Conservation (phyloP, 2,797 vertebrate genomes). For the Enteromius radiatus region DNA sequence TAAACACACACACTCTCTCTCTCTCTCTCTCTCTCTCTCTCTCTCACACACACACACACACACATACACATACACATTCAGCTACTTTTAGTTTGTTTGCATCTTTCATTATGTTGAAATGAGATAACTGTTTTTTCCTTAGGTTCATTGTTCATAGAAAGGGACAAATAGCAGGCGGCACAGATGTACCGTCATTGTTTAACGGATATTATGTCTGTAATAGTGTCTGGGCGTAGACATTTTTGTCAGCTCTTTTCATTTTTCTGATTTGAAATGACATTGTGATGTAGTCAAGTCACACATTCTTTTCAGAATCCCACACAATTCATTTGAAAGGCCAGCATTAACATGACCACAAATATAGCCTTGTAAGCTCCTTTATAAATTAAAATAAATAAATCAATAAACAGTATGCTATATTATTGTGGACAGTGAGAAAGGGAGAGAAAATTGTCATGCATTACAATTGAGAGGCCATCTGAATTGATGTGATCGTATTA, state of each 20-base stretch:
- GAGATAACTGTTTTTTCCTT: constrained; percentile 70
- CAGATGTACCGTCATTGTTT: constrained; percentile 76
- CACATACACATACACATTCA: constrained; percentile 45
- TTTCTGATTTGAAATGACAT: constrained; percentile 77
- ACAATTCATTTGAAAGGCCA: constrained; percentile 46
- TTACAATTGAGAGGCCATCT: constrained; percentile 17
- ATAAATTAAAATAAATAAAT: constrained; percentile 40
- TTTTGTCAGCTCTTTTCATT: constrained; percentile 81
- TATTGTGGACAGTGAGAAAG: constrained; percentile 17
- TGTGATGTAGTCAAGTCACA: constrained; percentile 65
- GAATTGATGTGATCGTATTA: neutral
- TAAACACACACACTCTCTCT: constrained; percentile 35
- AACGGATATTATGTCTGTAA: constrained; percentile 85
- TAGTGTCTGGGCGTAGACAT: constrained; percentile 83
- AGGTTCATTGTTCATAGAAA: constrained; percentile 71
- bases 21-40: no score
- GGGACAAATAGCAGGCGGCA: constrained; percentile 69
- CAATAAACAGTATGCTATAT: constrained; percentile 4
- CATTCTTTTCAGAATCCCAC: constrained; percentile 41
- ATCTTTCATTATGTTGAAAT: constrained; percentile 69
- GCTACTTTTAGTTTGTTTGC: constrained; percentile 39
- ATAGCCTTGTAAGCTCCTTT: constrained; percentile 23
- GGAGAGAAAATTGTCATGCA: constrained; percentile 16
- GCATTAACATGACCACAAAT: constrained; percentile 48
- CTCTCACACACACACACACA: constrained; percentile 49